Base-by-base conservation (phyloP, 1,140 invertebrate genomes). In the Leguminivora glycinivorella region DNA sequence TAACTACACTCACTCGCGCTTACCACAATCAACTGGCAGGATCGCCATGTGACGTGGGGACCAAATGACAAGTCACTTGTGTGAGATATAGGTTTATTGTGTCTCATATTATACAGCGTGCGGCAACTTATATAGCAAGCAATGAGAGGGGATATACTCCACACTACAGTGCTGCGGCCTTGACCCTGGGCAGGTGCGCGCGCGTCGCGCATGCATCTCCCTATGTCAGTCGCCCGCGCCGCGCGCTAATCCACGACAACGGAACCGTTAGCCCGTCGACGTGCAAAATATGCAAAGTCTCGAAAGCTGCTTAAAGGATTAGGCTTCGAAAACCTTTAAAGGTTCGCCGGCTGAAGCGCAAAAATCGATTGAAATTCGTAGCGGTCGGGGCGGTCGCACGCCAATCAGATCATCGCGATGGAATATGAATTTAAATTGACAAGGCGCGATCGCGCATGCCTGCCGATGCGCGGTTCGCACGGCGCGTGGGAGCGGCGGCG, bases 141-240 rank as follows among this genome's bases (percentile, higher is more conserved):
- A n/a, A n/a, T n/a, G n/a, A n/a, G n/a, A n/a, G n/a, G n/a, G n/a
- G n/a, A n/a, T n/a, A n/a, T n/a, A n/a, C n/a, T n/a, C n/a, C n/a
- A n/a, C n/a, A n/a, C n/a, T n/a, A n/a, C n/a, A n/a, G n/a, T n/a
- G 17, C 19, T 52, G 7, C 47, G 47, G 47, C 47, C 47, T 52
- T 52, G 47, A 52, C 47, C 47, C 47, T n/a, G 40, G 67, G 66
- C 73, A 72, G 74, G 74, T 74, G 75, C 70, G 79, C 79, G 75
- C 79, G 81, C 76, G 76, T 70, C 71, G 70, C 75, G 17, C 73
- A 78, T 79, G 79, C 79, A 83, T 79, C 81, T 79, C 71, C 78
- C 56, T 70, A 72, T 76, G 81, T 82, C 80, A 78, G 74, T 81
- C 80, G 81, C 80, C 77, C 80, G 67, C 67, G 60, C 77, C 80